Conservation (phyloP, 2,113 vertebrate genomes). For the Tetraodon nigroviridis region DNA sequence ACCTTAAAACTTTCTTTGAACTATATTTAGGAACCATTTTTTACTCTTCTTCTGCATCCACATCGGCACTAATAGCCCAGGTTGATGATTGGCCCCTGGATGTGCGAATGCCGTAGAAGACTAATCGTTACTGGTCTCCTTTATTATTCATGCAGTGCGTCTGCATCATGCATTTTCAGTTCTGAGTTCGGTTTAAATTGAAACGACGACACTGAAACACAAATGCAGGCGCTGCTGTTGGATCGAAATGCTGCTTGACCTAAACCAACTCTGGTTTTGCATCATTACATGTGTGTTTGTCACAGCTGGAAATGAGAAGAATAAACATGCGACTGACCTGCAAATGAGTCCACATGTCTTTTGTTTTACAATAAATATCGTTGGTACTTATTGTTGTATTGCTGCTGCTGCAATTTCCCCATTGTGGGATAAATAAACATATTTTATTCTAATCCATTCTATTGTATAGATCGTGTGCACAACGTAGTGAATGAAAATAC, state of each 20-base stretch:
- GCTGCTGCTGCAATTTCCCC: no score
- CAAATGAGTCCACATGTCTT: constrained; percentile 10
- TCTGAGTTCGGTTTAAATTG: constrained; percentile 45
- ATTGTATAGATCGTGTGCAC: no score
- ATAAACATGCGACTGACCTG: constrained; percentile 70
- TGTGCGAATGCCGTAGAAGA: constrained; percentile 56
- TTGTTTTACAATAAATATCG: constrained; percentile 1
- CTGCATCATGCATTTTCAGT: constrained; percentile 23
- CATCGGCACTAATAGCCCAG: constrained; percentile 13
- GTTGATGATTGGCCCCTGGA: constrained; percentile 6
- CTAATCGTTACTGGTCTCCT: constrained; percentile 49
- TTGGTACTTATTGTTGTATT: no score
- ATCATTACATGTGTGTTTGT: constrained; percentile 53
- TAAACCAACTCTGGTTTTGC: constrained; percentile 49
- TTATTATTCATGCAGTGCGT: constrained; percentile 31
- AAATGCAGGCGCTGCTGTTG: constrained; percentile 46
- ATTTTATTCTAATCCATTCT: no score
- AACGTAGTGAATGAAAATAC: no score
- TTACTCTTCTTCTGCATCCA: constrained; percentile 61
- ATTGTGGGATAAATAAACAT: no score
- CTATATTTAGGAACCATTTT: constrained; percentile 18
- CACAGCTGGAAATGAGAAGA: constrained; percentile 64
- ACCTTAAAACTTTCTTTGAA: constrained; percentile 52
- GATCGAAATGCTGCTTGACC: constrained; percentile 51
- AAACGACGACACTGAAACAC: constrained; percentile 38